Evolutionary conservation across 2,888 invertebrate species (phyloP), one percentile per base, ranked within the genome.

Genomic region (Rotaria sp.): DNA sequence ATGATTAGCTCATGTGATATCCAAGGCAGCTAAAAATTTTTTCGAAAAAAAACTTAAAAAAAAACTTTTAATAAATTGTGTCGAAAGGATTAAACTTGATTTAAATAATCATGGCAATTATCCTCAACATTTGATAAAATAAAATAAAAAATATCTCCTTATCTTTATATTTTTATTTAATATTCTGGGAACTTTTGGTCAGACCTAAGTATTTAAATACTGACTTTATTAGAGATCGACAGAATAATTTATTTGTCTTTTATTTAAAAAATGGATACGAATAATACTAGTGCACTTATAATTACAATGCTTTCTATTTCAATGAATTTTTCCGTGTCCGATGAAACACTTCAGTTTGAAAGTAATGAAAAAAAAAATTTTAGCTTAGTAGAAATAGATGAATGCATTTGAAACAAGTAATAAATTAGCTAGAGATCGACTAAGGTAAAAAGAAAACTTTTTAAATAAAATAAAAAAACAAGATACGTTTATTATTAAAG

Each of bases 331-430:
- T 35, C 67, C 2, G 18, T 67, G 2, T 11, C 30, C 11, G 67
- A 24, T 18, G 86, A 86, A 45, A 84, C 84, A 41, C 41, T 86
- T 45, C 74, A 86, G 41, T 86, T 86, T 84, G 74, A 38, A 18
- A 93, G 93, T 86, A 96, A 96, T 91, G 98, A n/a, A 99, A 90
- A 95, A 95, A 87, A 94, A 93, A 88, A 93, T 95, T 85, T 91
- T 96, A 85, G 92, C 94, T 88, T 94, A 94, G 89, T 99, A 99
- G 99, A 94, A 94, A 88, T 93, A 94, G 85, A 93, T 95, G 80
- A 94, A 97, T 89, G 96, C 95, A 0, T 99, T 99, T 91, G 93
- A 95, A 89, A 95, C 94, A 85, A 95, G 95, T 90, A 92, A 96
- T 86, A 94, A 95, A 90, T 94, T 96, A 89, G 96, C 97, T 0